Percentiles rank a stretch among this genome's conserved stretches.
phyloP scores from a whole-genome alignment of 2,888 invertebrate genomes.

The Argynnis bischoffii region DNA sequence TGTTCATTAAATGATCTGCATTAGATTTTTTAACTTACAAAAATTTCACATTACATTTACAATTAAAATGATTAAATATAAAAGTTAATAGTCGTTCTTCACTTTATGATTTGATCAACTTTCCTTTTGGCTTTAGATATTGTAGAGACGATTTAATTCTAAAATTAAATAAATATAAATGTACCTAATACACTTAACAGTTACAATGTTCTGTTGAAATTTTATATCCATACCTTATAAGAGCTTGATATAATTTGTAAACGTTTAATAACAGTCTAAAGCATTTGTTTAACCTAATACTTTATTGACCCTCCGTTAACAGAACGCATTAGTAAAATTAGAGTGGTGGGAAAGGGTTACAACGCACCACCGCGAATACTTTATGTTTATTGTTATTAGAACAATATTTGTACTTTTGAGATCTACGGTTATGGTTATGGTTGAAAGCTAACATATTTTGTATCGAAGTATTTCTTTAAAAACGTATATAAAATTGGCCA shows the following conservation, averaged over 20 bases:
- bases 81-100: too few species aligned
- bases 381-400: slow-evolving; percentile 81
- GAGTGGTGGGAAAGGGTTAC: slow-evolving; percentile 81
- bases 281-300: slow-evolving; percentile 69
- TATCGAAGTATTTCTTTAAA: slow-evolving; percentile 23
- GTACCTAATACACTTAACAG: neutral
- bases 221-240: slow-evolving; percentile 19
- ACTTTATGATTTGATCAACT: too few species aligned
- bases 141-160: too few species aligned
- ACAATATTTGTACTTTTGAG: slow-evolving; percentile 78
- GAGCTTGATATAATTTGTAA: slow-evolving; percentile 62
- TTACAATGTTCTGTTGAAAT: slow-evolving; percentile 12
- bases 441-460: slow-evolving; percentile 39
- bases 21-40: neutral
- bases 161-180: too few species aligned
- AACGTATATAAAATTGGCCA: slow-evolving; percentile 2
- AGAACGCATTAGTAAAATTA: slow-evolving; percentile 79
- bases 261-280: slow-evolving; percentile 64
- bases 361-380: slow-evolving; percentile 57
- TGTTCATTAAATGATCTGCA: slow-evolving; percentile 31
- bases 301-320: slow-evolving; percentile 67
- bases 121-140: too few species aligned
- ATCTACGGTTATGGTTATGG: slow-evolving; percentile 77
- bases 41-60: neutral
- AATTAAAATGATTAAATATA: too few species aligned